Conservation (phyloP, 2,888 invertebrate genomes). For the Ctenicera cuprea region DNA sequence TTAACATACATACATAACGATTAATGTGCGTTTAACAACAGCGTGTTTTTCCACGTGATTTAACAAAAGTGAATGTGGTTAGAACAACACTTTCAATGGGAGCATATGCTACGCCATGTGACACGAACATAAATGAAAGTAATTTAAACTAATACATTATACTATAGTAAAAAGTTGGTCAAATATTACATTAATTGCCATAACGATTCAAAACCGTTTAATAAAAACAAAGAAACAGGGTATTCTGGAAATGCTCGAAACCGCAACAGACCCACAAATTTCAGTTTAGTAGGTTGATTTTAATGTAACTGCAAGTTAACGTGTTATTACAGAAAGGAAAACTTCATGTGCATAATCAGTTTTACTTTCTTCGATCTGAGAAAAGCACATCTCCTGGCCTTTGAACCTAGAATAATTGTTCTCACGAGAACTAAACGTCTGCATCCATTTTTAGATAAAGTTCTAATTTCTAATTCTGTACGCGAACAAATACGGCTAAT, state of each 20-base stretch:
- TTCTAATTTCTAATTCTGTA: constrained; percentile 22
- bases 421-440: constrained; percentile 29
- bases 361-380: constrained; percentile 33
- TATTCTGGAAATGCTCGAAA: too few species aligned
- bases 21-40: not conserved
- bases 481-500: constrained; percentile 19
- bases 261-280: too few species aligned
- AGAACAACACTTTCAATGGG: not conserved
- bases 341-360: not conserved
- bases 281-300: too few species aligned
- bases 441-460: not conserved
- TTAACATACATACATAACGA: too few species aligned
- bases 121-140: not conserved
- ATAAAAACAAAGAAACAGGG: too few species aligned
- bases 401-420: constrained; percentile 34
- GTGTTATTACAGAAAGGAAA: constrained; percentile 10
- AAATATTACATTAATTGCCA: too few species aligned
- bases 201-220: too few species aligned
- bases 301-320: constrained; percentile 1
- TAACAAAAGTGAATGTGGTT: constrained; percentile 12
- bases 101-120: constrained; percentile 1
- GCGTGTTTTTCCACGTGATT: constrained; percentile 10
- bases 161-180: too few species aligned
- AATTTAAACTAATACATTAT: constrained; percentile 1
- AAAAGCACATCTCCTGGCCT: constrained; percentile 26